A percentile compares a stretch with the other conserved stretches of the same genome.
phyloP scores from a whole-genome alignment of 2,113 vertebrate species.

The Polyodon spathula region DNA sequence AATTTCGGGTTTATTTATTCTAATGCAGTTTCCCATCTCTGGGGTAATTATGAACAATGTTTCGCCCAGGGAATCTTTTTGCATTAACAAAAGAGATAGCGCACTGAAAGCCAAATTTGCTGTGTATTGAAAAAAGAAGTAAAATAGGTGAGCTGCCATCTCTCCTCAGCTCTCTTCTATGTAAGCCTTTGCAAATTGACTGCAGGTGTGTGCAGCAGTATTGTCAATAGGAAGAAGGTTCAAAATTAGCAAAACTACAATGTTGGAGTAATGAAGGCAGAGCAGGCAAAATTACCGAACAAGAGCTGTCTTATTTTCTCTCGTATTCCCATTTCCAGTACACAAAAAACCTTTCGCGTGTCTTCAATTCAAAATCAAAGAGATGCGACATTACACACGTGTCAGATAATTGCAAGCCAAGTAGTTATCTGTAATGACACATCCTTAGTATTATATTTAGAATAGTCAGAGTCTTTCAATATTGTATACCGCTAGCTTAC shows the following conservation, averaged over 20 bases:
- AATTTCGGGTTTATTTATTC: slow-evolving; percentile 99
- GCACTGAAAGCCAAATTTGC: slow-evolving; percentile 96
- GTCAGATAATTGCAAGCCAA: slow-evolving; percentile 8
- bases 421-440: slow-evolving; percentile 8
- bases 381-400: slow-evolving; percentile 2
- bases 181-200: slow-evolving; percentile 96
- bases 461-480: too few species aligned
- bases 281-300: slow-evolving; percentile 75
- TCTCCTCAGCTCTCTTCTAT: slow-evolving; percentile 79
- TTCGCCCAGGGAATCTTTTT: slow-evolving; percentile 97
- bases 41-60: slow-evolving; percentile 99
- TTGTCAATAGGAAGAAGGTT: slow-evolving; percentile 85
- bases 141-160: slow-evolving; percentile 95
- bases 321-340: slow-evolving; percentile 20
- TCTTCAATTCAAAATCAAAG: slow-evolving; percentile 29
- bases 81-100: slow-evolving; percentile 98
- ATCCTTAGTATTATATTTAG: slow-evolving; percentile 15
- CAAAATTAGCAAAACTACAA: slow-evolving; percentile 94
- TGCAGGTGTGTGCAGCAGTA: slow-evolving; percentile 94
- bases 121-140: slow-evolving; percentile 71
- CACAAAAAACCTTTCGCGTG: slow-evolving; percentile 37
- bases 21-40: slow-evolving; percentile 99
- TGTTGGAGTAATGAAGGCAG: slow-evolving; percentile 84
- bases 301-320: slow-evolving; percentile 66
- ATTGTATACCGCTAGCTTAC: too few species aligned